Evolutionary conservation across 2,888 invertebrate species (phyloP).

Genomic region (Blastobasis adustella): DNA sequence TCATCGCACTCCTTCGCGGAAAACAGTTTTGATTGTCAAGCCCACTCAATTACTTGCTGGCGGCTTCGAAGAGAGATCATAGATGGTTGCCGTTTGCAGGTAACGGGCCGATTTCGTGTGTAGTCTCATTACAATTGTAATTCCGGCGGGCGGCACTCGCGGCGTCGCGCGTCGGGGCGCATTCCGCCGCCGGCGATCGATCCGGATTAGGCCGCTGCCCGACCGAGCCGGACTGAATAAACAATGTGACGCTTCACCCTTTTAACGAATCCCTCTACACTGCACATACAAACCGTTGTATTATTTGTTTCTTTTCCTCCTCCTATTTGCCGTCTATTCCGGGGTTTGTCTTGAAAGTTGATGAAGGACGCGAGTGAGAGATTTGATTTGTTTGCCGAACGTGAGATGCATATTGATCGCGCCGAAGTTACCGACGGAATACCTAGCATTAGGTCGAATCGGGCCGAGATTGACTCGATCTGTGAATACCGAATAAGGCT

Average conservation of each 20-base stretch:
- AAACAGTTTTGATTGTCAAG: too few species aligned
- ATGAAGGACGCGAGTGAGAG: slow-evolving; percentile 5
- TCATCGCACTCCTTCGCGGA: too few species aligned
- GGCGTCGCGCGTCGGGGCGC: too few species aligned
- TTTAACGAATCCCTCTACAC: slow-evolving; percentile 63
- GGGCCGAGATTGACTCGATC: neutral
- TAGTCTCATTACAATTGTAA: too few species aligned
- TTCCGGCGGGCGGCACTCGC: too few species aligned
- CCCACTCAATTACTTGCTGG: too few species aligned
- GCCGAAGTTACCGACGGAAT: neutral
- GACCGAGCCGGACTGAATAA: slow-evolving; percentile 63
- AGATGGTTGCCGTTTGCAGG: too few species aligned
- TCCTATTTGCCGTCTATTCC: slow-evolving; percentile 18
- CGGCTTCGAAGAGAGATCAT: too few species aligned
- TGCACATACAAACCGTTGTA: slow-evolving; percentile 36
- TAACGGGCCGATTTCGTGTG: too few species aligned
- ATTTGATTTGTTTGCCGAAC: slow-evolving; percentile 5
- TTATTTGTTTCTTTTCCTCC: slow-evolving; percentile 45
- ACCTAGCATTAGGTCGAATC: neutral
- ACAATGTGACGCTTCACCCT: slow-evolving; percentile 69
- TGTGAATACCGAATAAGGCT: neutral
- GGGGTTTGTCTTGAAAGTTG: slow-evolving; percentile 19
- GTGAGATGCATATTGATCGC: slow-evolving; percentile 1
- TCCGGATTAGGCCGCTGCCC: slow-evolving; percentile 43
- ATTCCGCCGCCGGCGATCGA: slow-evolving; percentile 49